A percentile compares a stretch with the other conserved stretches of the same genome.
Conservation (phyloP, 2,888 invertebrate species). For the Aporophyla lueneburgensis region DNA sequence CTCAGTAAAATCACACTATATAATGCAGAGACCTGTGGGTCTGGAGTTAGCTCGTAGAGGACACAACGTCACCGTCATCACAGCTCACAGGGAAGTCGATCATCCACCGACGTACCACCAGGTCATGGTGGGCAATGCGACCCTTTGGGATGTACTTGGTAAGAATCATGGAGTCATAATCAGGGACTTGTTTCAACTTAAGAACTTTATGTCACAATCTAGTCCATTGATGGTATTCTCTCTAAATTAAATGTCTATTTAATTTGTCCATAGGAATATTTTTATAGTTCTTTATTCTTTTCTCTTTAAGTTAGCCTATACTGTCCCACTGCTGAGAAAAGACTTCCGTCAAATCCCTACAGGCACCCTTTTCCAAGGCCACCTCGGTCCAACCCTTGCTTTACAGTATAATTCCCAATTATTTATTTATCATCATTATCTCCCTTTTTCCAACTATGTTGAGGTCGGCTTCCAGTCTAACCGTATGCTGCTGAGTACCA, state of each 20-base stretch:
- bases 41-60: conserved; percentile 10
- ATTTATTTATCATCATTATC: no score
- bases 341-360: no score
- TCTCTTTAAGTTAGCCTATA: no score
- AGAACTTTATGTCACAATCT: neutral
- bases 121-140: conserved; percentile 2
- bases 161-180: neutral
- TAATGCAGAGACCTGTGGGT: conserved; percentile 24
- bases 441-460: no score
- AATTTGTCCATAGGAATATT: neutral
- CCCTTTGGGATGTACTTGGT: conserved; percentile 19
- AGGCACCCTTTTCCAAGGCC: no score
- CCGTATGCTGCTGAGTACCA: no score
- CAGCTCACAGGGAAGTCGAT: neutral
- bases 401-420: no score
- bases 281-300: no score
- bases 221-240: neutral
- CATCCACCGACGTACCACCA: conserved; percentile 14
- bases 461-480: no score
- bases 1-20: conserved; percentile 24
- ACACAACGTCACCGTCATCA: conserved; percentile 20
- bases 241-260: neutral
- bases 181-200: neutral
- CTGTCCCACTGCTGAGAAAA: no score
- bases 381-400: no score